Base-by-base conservation (phyloP, 2,888 invertebrate species). In the Polydrusus tereticollis region DNA sequence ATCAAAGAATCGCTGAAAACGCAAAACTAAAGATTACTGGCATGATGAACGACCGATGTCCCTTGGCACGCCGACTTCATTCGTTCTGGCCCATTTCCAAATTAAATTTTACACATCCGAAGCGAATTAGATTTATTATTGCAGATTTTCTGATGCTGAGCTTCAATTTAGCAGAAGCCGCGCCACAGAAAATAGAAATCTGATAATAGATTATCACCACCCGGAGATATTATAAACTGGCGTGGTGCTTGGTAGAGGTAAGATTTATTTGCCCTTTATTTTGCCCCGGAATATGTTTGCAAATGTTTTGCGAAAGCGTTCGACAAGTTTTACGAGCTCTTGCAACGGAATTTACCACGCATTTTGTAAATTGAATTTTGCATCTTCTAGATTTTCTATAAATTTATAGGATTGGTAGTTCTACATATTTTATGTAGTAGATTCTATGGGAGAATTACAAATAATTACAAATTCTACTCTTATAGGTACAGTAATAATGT, bases 101-200 rank as follows among this genome's bases (percentile, higher is more conserved):
- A 82, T 82, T 79, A 79, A 82, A 81, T 81, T 81, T 79, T 78
- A 80, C 81, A 80, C 80, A 80, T 77, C 78, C 79, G 78, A 80
- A 80, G 78, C 75, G 79, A 77, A 78, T 78, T 77, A 77, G 78
- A 81, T 81, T 81, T 80, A 80, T 80, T 80, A 78, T 79, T 80
- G 80, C 80, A 77, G 80, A 78, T 78, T 77, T 75, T 70, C 75
- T 76, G 73, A 73, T 65, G 64, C 64, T 41, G 68, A 64, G 69
- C 62, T 47, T 72, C 72, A 68, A 68, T 72, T 72, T 72, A 64
- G 36, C 59, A 72, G 69, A 69, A 68, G 45, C 47, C 23, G 52
- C 10, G 55, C 47, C 16, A 50, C 18, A 57, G 64, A 57, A 63
- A 45, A 38, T 36, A 58, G 59, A 38, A 52, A 38, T 63, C 43